A percentile compares a stretch with the other conserved stretches of the same genome.
Conservation (phyloP, 2,888 invertebrate species). For the Ornithoptera priamus region DNA sequence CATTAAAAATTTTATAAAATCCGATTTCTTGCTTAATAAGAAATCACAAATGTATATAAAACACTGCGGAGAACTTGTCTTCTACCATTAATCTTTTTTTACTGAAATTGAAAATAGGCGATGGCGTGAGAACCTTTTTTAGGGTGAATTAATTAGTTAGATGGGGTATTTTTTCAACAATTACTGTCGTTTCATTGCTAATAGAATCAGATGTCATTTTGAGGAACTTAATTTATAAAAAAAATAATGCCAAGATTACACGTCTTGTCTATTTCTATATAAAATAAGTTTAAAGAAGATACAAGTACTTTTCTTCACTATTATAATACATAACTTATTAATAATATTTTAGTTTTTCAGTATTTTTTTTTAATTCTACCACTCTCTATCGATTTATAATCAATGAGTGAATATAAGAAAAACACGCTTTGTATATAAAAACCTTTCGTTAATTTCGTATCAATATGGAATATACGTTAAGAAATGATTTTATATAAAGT, state of each 20-base stretch:
- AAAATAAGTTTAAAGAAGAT: background rate
- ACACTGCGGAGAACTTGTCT: constrained; percentile 48
- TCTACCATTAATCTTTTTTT: constrained; percentile 59
- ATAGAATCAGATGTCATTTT: constrained; percentile 16
- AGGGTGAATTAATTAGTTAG: constrained; percentile 61
- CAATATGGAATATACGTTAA: no score
- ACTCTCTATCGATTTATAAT: no score
- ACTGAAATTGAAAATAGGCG: constrained; percentile 65
- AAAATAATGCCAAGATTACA: background rate
- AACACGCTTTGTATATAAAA: no score
- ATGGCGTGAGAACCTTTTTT: constrained; percentile 55
- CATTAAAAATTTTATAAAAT: background rate
- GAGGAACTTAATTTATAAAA: constrained; percentile 2
- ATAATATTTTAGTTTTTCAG: no score
- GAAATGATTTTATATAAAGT: no score
- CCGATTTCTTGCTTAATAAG: constrained; percentile 35
- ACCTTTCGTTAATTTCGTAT: no score
- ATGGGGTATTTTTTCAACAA: constrained; percentile 38
- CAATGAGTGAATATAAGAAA: no score
- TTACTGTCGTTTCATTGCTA: constrained; percentile 18
- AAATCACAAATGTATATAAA: constrained; percentile 55
- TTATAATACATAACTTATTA: no score
- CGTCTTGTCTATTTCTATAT: background rate
- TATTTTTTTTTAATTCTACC: no score
- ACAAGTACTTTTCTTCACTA: no score